Percentiles rank a stretch among this genome's conserved stretches.
Evolutionary conservation across 2,113 vertebrate genomes (phyloP).

Genomic region (Macrotis lagotis): DNA sequence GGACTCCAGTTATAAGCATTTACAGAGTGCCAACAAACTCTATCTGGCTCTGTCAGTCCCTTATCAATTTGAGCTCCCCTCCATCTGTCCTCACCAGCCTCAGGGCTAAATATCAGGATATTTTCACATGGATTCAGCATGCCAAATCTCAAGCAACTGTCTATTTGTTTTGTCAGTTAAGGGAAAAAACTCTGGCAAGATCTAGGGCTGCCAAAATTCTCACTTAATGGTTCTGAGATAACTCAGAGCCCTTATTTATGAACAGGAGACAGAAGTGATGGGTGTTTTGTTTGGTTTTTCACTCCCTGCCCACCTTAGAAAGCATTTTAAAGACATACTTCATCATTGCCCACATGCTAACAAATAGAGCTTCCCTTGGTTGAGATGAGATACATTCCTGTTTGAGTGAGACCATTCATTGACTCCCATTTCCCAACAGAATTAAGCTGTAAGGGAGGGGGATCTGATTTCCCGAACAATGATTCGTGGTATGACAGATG

Average conservation of each 20-base stretch:
- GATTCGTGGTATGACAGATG: not conserved
- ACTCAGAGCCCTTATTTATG: slow-evolving; percentile 28
- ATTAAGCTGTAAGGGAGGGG: not conserved
- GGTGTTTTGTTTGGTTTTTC: slow-evolving; percentile 8
- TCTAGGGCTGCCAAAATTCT: not conserved
- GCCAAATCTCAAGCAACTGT: not conserved
- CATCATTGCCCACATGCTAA: not conserved
- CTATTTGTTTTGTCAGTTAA: slow-evolving; percentile 20
- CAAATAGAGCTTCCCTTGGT: slow-evolving; percentile 26
- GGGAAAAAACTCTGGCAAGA: slow-evolving; percentile 6
- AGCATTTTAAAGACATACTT: slow-evolving; percentile 35
- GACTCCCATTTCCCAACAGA: not conserved
- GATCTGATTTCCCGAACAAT: slow-evolving; percentile 14
- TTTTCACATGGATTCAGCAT: not conserved
- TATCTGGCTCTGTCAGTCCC: slow-evolving; percentile 2
- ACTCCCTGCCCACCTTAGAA: not conserved
- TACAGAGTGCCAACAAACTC: not conserved
- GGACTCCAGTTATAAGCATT: slow-evolving; percentile 73
- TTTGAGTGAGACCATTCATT: slow-evolving; percentile 12
- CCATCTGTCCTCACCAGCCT: slow-evolving; percentile 19
- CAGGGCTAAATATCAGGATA: not conserved
- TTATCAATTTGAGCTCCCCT: slow-evolving; percentile 17
- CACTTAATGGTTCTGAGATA: not conserved
- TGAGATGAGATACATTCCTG: not conserved
- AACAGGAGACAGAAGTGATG: slow-evolving; percentile 22